Percentiles rank a stretch among this genome's conserved stretches.
phyloP scores from a whole-genome alignment of 2,113 vertebrate genomes.

The Arenaria interpres region DNA sequence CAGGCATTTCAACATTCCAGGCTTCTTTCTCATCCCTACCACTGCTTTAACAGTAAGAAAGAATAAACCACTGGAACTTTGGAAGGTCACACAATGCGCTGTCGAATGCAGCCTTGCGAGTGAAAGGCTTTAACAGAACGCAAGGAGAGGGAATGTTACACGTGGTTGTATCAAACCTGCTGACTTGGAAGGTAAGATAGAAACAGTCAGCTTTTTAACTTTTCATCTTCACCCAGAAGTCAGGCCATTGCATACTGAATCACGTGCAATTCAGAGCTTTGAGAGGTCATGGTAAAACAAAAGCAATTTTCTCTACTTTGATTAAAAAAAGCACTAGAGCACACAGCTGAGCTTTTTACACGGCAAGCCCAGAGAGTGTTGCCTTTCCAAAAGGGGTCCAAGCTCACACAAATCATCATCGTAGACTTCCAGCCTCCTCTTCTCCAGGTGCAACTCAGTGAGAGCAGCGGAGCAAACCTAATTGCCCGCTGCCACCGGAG shows the following conservation, averaged over 20 bases:
- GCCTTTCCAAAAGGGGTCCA: background rate
- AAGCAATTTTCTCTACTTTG: background rate
- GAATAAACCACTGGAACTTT: background rate
- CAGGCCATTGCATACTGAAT: background rate
- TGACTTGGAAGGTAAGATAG: background rate
- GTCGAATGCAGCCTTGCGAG: background rate
- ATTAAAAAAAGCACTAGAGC: background rate
- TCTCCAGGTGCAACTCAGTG: fast-evolving
- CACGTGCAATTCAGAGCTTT: background rate
- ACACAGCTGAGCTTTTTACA: background rate
- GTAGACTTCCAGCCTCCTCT: background rate
- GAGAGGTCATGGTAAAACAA: background rate
- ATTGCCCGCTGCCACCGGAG: background rate
- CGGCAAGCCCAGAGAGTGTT: background rate
- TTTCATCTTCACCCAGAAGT: background rate
- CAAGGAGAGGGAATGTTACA: background rate
- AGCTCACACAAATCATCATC: background rate
- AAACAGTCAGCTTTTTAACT: background rate
- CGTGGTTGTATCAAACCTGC: background rate
- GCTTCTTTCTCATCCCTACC: background rate
- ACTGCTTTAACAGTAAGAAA: background rate
- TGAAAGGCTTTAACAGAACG: background rate
- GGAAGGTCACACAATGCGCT: fast-evolving
- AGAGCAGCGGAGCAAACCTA: background rate
- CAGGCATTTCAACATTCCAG: background rate